Base-by-base conservation (phyloP, 2,113 vertebrate genomes). In the Nycticebus coucang region DNA sequence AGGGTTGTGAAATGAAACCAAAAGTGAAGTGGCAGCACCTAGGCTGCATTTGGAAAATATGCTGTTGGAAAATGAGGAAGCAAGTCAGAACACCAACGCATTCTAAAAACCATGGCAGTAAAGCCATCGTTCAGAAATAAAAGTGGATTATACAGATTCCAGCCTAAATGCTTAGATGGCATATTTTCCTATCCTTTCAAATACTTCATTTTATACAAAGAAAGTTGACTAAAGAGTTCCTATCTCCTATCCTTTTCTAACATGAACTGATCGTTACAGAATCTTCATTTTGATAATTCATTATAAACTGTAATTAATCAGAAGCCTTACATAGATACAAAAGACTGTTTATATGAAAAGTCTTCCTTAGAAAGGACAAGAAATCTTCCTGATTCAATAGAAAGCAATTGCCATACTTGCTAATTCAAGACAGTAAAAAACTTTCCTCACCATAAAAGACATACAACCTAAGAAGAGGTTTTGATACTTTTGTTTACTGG, bases 311-410 rank as follows among this genome's bases (percentile, higher is more conserved):
- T 79, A 96, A 96, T 96, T 97, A 97, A 98, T 95, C 86, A 87
- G 89, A 95, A 88, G 87, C 82, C 72, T 95, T 93, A 97, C 95
- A 93, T 80, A 96, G 37, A 91, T 71, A 90, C 33, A 95, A 97
- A 98, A 96, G 13, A 60, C 75, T 2, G 4, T 96, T 97, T 97
- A 97, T 92, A 89, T 85, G 82, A 95, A 97, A 98, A 98, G 95
- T 84, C 82, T 45, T 97, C 57, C 59, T 83, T 92, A 75, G 92
- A 96, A 66, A 94, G 53, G 90, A 83, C 7, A 57, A 59, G 71
- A 87, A 97, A 96, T 96, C 21, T 80, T 94, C 53, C 81, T 37
- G 78, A 89, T 93, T 96, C 95, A 97, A 96, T 75, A 97, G 97
- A 91, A 95, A 97, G 96, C 45, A 97, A 83, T 90, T 71, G 17